Evolutionary conservation across 35 echinoderm and acorn worm species (phyloP), one percentile per base, ranked within the genome.

Genomic region (Hemicentrotus pulcherrimus): DNA sequence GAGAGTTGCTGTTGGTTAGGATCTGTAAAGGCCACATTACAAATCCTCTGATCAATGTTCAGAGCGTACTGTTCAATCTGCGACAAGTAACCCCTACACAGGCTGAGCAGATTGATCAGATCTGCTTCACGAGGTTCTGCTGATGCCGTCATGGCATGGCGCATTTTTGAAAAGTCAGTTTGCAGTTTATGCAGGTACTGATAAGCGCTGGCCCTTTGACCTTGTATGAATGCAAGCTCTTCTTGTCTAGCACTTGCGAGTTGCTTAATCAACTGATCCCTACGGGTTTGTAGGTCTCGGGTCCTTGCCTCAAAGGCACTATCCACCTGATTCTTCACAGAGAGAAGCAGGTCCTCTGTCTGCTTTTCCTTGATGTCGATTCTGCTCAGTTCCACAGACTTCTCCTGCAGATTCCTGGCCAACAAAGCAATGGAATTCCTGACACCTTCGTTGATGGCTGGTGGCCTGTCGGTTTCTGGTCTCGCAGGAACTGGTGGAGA

Each of bases 41-140:
- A 94, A 30, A 95, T 94, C 16, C 94, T 87, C 46, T 98, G 91
- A 55, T 98, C 95, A 46, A 98, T 91, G 47, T 92, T 96, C 91
- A 98, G 95, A 9, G 97, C 97, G 61, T 98, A 98, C 28, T 98
- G 91, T 47, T 97, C 97, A 93, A 98, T 98, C 61, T 98, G 97
- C 61, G 55, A 86, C 32, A 92, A 88, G 86, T 97, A 98, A 2
- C 95, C 94, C 33, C 95, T 92, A 71, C 97, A 98, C 28, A 98
- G 60, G 33, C 92, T 97, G 33, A 98, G 88, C 14, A 98, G 85
- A 41, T 98, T 95, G 92, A 96, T 98, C 58, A 97, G 92, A 86
- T 98, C 92, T 19, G 91, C 94, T 94, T 98, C 96, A 50, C 94
- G 96, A 9, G 97, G 97, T 32, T 46, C 32, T 47, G 94, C 86